phyloP scores from a whole-genome alignment of 2,797 vertebrate species.

The Phrynocephalus forsythii region DNA sequence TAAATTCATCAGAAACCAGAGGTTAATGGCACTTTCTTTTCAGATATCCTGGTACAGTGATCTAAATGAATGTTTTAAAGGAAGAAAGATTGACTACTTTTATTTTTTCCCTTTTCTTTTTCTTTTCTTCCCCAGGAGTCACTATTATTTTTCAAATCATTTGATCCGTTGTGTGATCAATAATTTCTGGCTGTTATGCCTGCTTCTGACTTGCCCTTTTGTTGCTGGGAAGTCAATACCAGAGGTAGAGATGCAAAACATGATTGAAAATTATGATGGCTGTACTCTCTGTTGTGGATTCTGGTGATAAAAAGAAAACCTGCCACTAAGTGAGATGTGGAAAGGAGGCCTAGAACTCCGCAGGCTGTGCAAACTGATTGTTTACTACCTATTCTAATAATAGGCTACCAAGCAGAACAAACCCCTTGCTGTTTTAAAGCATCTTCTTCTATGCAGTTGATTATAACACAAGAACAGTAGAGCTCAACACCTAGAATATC shows the following conservation, averaged over 20 bases:
- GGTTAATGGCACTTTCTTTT: neutral
- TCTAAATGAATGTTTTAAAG: neutral
- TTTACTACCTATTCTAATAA: neutral
- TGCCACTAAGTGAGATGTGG: neutral
- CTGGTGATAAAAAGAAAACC: constrained; percentile 16
- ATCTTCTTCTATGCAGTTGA: constrained; percentile 3
- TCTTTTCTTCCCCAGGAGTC: neutral
- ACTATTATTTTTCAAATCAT: constrained; percentile 18
- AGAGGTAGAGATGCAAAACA: constrained; percentile 41
- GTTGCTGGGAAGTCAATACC: constrained; percentile 54
- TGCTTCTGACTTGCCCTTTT: constrained; percentile 8
- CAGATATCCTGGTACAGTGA: neutral
- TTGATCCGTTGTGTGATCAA: constrained; percentile 46
- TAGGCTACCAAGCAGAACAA: neutral
- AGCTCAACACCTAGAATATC: neutral
- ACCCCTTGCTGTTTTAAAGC: neutral
- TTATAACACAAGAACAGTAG: neutral
- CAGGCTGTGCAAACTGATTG: neutral
- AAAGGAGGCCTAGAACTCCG: neutral
- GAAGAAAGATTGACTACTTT: neutral
- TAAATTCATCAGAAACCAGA: neutral
- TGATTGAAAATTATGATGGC: constrained; percentile 2
- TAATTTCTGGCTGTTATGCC: constrained; percentile 53
- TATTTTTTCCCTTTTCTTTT: neutral
- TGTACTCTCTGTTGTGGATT: constrained; percentile 13